Percentiles rank a stretch among this genome's conserved stretches.
Conservation (phyloP, 2,113 vertebrate genomes). For the Callithrix jacchus region DNA sequence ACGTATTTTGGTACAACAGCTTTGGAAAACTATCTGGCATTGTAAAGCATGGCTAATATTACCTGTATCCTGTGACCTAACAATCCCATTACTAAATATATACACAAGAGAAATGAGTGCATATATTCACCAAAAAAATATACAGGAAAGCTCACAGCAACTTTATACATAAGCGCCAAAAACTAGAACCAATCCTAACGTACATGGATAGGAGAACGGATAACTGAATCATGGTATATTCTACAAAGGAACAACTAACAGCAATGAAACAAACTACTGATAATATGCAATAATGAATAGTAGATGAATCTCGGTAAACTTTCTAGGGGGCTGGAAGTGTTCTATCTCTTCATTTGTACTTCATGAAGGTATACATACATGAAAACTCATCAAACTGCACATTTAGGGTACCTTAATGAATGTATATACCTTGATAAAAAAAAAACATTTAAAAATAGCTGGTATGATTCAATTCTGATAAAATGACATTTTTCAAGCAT, state of each 20-base stretch:
- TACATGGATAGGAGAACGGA: neutral
- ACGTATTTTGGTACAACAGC: neutral
- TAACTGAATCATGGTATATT: slow-evolving; percentile 8
- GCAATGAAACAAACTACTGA: neutral
- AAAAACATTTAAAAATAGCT: neutral
- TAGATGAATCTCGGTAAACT: neutral
- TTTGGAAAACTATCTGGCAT: neutral
- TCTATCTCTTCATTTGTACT: neutral
- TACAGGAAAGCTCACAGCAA: neutral
- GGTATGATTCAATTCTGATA: neutral
- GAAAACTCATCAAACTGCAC: neutral
- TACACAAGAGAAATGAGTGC: neutral
- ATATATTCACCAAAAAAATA: neutral
- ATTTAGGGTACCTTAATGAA: neutral
- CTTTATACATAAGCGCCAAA: neutral
- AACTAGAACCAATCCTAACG: neutral
- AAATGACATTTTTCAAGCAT: neutral
- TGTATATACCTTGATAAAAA: neutral
- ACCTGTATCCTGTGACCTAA: neutral
- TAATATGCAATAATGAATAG: neutral
- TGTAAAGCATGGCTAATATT: slow-evolving; percentile 1
- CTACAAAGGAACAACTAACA: neutral
- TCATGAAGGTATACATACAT: neutral
- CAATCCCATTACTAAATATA: neutral
- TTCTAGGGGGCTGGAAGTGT: neutral